phyloP scores from a whole-genome alignment of 1,140 invertebrate species.

The Drosophila jambulina region DNA sequence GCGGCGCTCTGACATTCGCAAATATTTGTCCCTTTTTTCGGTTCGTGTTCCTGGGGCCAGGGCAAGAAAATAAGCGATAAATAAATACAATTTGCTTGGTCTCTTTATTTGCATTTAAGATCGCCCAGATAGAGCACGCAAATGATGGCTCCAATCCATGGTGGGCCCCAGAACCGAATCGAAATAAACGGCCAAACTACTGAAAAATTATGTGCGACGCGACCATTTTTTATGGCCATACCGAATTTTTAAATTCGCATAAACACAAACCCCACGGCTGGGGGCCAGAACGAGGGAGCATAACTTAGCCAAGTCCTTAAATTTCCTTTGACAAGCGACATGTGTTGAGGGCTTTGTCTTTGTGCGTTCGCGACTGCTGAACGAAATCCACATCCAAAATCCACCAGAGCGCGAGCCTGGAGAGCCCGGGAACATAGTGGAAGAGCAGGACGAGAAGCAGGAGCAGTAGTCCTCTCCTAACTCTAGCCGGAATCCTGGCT shows the following conservation, averaged over 20 bases:
- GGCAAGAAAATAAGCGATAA: conserved; percentile 80
- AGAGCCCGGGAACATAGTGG: conserved; percentile 21
- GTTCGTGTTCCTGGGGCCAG: conserved; percentile 40
- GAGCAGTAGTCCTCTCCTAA: neutral
- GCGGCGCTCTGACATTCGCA: conserved; percentile 68
- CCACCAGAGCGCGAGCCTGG: conserved; percentile 59
- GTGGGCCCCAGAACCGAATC: neutral
- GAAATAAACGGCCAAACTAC: conserved; percentile 54
- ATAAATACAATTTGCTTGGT: conserved; percentile 80
- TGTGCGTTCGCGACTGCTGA: conserved; percentile 70
- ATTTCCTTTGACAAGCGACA: conserved; percentile 77
- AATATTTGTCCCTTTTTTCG: conserved; percentile 79
- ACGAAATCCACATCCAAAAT: conserved; percentile 43
- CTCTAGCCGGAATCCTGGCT: conserved; percentile 2
- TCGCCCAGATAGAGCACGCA: conserved; percentile 75
- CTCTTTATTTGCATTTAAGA: conserved; percentile 78
- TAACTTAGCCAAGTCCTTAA: conserved; percentile 45
- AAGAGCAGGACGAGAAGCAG: neutral
- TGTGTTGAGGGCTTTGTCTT: conserved; percentile 75
- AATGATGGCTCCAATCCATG: conserved; percentile 46
- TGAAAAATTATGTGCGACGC: conserved; percentile 58
- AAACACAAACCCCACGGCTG: conserved; percentile 47
- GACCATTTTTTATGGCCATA: conserved; percentile 47
- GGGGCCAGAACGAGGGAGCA: neutral
- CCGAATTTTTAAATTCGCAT: conserved; percentile 56